Conservation (phyloP, 2,113 vertebrate genomes). For the Charadrius vociferus region DNA sequence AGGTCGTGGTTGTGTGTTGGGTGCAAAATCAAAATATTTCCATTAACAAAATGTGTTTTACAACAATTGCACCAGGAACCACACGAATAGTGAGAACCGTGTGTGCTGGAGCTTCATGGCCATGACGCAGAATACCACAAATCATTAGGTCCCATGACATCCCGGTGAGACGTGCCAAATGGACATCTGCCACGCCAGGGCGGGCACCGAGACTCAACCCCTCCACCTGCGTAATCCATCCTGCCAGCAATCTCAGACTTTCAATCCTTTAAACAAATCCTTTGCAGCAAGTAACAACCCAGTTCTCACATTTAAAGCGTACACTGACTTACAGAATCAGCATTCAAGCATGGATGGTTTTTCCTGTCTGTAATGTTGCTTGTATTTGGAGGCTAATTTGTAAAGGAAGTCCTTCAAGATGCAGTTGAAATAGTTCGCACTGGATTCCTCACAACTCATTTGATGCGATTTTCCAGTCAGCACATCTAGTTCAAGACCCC, state of each 20-base stretch:
- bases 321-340: neutral
- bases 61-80: neutral
- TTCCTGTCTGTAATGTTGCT: neutral
- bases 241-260: neutral
- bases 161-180: rapidly evolving
- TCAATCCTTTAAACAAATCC: neutral
- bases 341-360: rapidly evolving
- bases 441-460: conserved; percentile 13
- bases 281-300: neutral
- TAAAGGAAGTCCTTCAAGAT: neutral
- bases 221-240: neutral
- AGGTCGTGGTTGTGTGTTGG: rapidly evolving
- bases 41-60: neutral
- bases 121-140: neutral
- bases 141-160: neutral
- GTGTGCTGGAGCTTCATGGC: neutral
- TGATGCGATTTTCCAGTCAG: neutral
- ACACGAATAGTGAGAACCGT: neutral
- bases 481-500: conserved; percentile 17
- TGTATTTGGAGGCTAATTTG: neutral
- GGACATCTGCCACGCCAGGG: neutral
- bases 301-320: neutral
- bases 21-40: neutral
- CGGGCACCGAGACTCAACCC: rapidly evolving
- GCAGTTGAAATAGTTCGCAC: neutral